Conservation (phyloP, 2,888 invertebrate species). For the Linnaemya vulpina region DNA sequence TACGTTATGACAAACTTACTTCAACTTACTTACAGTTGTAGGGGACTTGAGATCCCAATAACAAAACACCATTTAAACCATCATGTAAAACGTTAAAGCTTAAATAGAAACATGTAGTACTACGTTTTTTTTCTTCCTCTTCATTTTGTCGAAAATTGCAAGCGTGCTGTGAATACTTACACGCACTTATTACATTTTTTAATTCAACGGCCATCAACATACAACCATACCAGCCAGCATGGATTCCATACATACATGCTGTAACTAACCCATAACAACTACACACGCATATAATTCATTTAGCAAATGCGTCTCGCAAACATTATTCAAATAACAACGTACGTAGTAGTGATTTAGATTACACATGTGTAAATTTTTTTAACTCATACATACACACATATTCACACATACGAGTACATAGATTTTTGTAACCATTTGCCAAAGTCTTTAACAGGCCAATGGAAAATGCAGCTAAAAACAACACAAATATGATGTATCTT, state of each 20-base stretch:
- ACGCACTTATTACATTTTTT: conserved; percentile 60
- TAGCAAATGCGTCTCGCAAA: conserved; percentile 63
- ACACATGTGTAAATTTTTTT: conserved; percentile 68
- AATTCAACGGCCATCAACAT: conserved; percentile 7
- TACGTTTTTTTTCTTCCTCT: neutral
- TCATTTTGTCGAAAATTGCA: conserved; percentile 41
- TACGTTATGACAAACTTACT: neutral
- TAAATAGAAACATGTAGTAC: conserved; percentile 58
- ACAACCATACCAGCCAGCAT: neutral
- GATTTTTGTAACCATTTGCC: conserved; percentile 38
- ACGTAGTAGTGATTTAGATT: conserved; percentile 69
- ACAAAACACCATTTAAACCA: conserved; percentile 53
- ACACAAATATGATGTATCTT: conserved; percentile 66
- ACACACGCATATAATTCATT: conserved; percentile 58
- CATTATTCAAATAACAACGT: conserved; percentile 65
- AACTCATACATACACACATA: too few relatives aligned
- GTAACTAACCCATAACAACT: conserved; percentile 12
- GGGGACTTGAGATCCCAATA: neutral
- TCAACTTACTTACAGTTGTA: neutral
- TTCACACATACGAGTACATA: neutral
- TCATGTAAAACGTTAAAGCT: conserved; percentile 69
- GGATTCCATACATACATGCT: conserved; percentile 4
- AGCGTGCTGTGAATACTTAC: conserved; percentile 71
- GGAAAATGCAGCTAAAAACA: conserved; percentile 31
- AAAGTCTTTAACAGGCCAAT: conserved; percentile 56